Evolutionary conservation across 2,888 invertebrate species (phyloP), one percentile per base, ranked within the genome.

Genomic region (Liodrosophila aerea): DNA sequence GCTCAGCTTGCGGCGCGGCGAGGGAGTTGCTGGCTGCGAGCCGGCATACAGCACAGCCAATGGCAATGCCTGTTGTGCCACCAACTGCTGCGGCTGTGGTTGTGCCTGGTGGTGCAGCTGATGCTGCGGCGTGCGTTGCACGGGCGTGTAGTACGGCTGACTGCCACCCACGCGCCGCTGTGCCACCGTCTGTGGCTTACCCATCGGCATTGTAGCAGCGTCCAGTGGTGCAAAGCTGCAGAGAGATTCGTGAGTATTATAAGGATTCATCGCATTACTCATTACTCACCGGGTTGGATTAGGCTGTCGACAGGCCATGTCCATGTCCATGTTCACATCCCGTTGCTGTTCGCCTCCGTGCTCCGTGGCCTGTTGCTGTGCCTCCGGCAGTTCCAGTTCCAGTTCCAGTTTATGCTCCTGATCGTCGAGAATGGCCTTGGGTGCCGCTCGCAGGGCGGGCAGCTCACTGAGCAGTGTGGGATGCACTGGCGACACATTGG

Each of bases 401-500:
- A 16, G 40, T 11, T 44, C 31, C 7, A 37, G 60, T 11, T 45
- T 43, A 40, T 12, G 36, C 16, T 41, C 16, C 9, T 43, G 60
- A 8, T 53, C 47, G 40, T 43, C 57, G 8, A 41, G 13, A 1
- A 0, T 30, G 4, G 69, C 78, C 66, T 86, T 86, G 12, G 88
- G 84, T 1, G 87, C 86, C 58, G 88, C 85, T 64, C 88, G 88
- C 29, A 90, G 33, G 60, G 93, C 93, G 0, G 95, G 95, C 85
- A 88, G 73, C 37, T 88, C 87, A 50, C 83, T 88, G 16, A 95
- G 94, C 60, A 96, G 89, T 59, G 93, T 93, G 5, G 96, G 96
- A 91, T 96, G 96, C 67, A 96, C 91, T 0, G 95, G 95, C 73
- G 95, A 94, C 47, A 96, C 93, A 87, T 97, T 97, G 39, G 96